Evolutionary conservation across 1,140 invertebrate genomes (phyloP).

Genomic region (Drosophila arawakana): DNA sequence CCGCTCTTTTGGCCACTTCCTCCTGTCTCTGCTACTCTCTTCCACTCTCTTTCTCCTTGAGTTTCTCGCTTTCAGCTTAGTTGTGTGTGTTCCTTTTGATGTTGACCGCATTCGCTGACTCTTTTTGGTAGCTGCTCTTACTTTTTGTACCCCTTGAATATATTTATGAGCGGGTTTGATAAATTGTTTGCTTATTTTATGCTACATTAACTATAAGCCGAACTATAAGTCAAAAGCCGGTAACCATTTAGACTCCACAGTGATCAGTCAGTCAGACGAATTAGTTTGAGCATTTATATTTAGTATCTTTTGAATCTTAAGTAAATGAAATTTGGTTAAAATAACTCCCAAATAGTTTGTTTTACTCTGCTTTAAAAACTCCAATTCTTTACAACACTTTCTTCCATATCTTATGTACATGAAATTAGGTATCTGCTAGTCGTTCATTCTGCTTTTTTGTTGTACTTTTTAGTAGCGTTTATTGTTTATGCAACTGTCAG

Average conservation of each 20-base stretch:
- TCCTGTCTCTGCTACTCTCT: background rate
- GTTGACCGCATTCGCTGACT: slow-evolving; percentile 70
- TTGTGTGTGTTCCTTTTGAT: slow-evolving; percentile 65
- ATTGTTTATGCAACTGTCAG: slow-evolving; percentile 82
- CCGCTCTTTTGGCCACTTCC: background rate
- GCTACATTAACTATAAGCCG: no score
- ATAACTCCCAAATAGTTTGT: no score
- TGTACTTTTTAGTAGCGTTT: slow-evolving; percentile 50
- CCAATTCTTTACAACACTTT: no score
- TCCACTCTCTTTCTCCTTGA: background rate
- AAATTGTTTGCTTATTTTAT: no score
- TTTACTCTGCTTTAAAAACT: no score
- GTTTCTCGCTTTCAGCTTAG: slow-evolving; percentile 11
- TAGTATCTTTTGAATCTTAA: no score
- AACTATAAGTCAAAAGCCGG: no score
- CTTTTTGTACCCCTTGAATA: slow-evolving; percentile 16
- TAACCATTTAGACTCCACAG: no score
- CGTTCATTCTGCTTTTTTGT: background rate
- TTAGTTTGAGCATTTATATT: no score
- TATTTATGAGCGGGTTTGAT: background rate
- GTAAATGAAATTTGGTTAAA: no score
- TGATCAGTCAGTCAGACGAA: no score
- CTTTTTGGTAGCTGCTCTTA: slow-evolving; percentile 46
- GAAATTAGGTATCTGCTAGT: background rate
- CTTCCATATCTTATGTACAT: background rate